phyloP scores from a whole-genome alignment of 1,140 invertebrate genomes.

The Centruroides sculpturatus region DNA sequence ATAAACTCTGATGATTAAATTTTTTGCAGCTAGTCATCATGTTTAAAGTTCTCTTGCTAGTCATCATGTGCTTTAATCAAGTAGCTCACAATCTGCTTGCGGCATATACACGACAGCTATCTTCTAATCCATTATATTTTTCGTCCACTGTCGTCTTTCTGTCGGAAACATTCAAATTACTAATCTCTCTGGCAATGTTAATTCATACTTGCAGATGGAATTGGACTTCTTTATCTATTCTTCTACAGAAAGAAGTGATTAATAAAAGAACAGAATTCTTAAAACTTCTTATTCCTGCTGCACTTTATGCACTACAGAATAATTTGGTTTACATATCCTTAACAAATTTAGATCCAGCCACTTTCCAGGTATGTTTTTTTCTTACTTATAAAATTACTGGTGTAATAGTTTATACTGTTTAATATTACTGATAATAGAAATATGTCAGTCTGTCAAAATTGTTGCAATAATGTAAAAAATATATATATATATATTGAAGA shows the following conservation, averaged over 20 bases:
- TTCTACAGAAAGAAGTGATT: not conserved
- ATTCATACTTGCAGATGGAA: not conserved
- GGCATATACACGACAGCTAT: not conserved
- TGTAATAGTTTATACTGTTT: no score
- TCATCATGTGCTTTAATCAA: not conserved
- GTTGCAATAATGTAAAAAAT: not conserved
- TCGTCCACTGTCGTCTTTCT: not conserved
- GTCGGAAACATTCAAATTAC: not conserved
- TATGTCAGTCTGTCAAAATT: no score
- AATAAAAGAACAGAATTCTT: not conserved
- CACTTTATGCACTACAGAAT: not conserved
- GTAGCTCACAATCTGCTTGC: not conserved
- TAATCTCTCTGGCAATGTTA: not conserved
- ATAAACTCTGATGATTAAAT: not conserved
- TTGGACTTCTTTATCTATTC: not conserved
- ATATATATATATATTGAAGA: no score
- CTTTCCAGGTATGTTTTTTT: not conserved
- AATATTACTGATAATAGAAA: no score
- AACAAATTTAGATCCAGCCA: not conserved
- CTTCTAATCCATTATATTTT: not conserved
- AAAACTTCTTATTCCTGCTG: not conserved
- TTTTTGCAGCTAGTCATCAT: not conserved
- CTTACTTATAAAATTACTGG: no score
- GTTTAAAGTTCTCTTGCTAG: not conserved
- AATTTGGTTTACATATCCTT: not conserved